Base-by-base conservation (phyloP, 2,888 invertebrate species). In the Zaprionus bogoriensis region DNA sequence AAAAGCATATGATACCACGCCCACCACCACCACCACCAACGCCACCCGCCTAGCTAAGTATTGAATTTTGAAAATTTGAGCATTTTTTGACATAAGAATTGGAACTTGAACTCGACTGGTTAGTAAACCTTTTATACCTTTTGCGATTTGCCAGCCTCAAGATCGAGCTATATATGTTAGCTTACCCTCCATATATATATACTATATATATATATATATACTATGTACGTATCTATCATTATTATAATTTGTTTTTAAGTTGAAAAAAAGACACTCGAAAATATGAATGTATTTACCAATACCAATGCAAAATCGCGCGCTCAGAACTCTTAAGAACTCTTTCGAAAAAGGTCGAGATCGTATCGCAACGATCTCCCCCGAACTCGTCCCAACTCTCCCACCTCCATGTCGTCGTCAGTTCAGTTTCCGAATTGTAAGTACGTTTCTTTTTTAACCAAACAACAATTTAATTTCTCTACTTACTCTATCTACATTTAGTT, bases 401-500 rank as follows among this genome's bases (percentile, higher is more conserved):
- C 66, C 48, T 64, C 75, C n/a, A n/a, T n/a, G 68, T 69, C 85
- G 77, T 70, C 77, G 78, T 79, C 83, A 86, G 81, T 83, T 77
- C 70, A 84, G 87, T 84, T 84, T 82, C 57, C 75, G 87, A 88
- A 89, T 89, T 88, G 88, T 89, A 90, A 89, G 89, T 89, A 89
- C 87, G 82, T 87, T 87, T 84, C 62, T 67, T 81, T 81, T 86
- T 74, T 36, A 17, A 36, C 67, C 70, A 62, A 39, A 25, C 23
- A 81, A 66, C 53, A 76, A 77, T 53, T 67, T 78, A 58, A 72
- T 79, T 76, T 72, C n/a, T 65, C 72, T 70, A 66, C 42, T 70
- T 65, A 75, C 63, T n/a, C n/a, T 69, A 73, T 51, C 50, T 61
- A 58, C 28, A 51, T 48, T 61, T 54, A 57, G 47, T 57, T 75